phyloP scores from a whole-genome alignment of 2,113 vertebrate genomes.

The Pampusana beccarii region DNA sequence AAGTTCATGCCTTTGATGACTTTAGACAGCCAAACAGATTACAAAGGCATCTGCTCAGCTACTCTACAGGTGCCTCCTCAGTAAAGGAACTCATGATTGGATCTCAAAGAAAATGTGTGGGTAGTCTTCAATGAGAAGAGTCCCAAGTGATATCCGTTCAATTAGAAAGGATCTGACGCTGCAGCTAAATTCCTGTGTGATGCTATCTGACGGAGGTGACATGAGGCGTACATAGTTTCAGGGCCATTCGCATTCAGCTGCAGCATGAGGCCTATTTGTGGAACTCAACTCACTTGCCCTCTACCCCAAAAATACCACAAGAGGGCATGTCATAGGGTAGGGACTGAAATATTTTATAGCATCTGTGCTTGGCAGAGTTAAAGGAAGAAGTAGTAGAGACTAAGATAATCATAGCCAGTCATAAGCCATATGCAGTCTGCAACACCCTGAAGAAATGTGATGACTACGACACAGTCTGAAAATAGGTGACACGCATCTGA shows the following conservation, averaged over 20 bases:
- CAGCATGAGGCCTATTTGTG: neutral
- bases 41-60: slow-evolving; percentile 22
- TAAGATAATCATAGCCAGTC: neutral
- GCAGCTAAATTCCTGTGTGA: neutral
- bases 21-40: slow-evolving; percentile 5
- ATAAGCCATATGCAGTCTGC: neutral
- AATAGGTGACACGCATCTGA: neutral
- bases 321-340: neutral
- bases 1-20: neutral
- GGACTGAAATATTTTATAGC: neutral
- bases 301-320: slow-evolving; percentile 19
- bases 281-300: neutral
- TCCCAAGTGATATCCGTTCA: neutral
- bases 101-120: slow-evolving; percentile 44
- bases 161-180: neutral
- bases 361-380: neutral
- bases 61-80: neutral
- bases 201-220: slow-evolving; percentile 22
- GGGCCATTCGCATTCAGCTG: neutral
- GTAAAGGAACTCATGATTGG: neutral
- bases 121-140: slow-evolving; percentile 30
- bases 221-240: neutral
- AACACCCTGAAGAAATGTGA: neutral
- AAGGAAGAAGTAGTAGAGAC: neutral
- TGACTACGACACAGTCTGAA: neutral